Evolutionary conservation across 2,797 vertebrate species (phyloP).

Genomic region (Ptychadena robeensis): DNA sequence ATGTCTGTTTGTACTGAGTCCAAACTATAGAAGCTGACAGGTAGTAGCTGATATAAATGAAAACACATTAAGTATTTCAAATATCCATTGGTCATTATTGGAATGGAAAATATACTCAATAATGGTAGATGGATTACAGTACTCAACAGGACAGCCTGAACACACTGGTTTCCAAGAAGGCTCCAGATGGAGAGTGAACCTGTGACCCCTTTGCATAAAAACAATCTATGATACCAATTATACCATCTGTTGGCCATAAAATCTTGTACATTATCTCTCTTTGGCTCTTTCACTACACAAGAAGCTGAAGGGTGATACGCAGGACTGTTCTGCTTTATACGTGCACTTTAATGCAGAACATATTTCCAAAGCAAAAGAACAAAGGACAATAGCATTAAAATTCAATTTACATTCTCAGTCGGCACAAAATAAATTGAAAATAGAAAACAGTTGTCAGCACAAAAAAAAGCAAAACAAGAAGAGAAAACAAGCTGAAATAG

Average conservation of each 20-base stretch:
- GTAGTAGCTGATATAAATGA: background rate
- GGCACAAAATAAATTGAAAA: constrained; percentile 80
- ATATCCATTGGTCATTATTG: background rate
- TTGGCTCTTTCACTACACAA: constrained; percentile 72
- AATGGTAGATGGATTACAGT: constrained; percentile 59
- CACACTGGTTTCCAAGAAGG: constrained; percentile 66
- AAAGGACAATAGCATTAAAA: constrained; percentile 78
- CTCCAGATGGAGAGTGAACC: constrained; percentile 79
- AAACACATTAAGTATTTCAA: background rate
- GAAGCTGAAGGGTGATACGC: constrained; percentile 73
- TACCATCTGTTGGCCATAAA: constrained; percentile 82
- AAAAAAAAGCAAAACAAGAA: constrained; percentile 48
- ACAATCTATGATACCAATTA: constrained; percentile 74
- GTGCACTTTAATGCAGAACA: constrained; percentile 78
- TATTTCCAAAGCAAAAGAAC: constrained; percentile 76
- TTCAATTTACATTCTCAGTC: constrained; percentile 80
- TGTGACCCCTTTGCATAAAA: constrained; percentile 73
- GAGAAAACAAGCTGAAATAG: constrained; percentile 63
- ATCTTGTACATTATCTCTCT: constrained; percentile 74
- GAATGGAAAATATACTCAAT: constrained; percentile 18
- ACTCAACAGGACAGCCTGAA: constrained; percentile 69
- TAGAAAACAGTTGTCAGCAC: constrained; percentile 75
- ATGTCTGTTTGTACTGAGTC: too few species aligned
- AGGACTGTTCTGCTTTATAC: constrained; percentile 73
- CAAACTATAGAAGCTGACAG: background rate